Evolutionary conservation across 1,140 invertebrate species (phyloP).

Genomic region (Drosophila pandora): DNA sequence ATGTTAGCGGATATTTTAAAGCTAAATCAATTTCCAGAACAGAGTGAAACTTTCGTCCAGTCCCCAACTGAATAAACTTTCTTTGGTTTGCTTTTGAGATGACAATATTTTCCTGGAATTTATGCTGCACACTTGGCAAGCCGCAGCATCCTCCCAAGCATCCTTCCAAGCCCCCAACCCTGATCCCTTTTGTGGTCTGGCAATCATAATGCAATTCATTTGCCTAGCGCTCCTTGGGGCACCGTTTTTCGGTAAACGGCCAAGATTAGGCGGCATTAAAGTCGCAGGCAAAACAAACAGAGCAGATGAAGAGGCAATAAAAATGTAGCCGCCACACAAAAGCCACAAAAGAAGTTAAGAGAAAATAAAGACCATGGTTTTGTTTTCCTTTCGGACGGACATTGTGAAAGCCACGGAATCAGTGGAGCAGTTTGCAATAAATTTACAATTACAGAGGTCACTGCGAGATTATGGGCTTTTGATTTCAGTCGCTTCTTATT

Average conservation of each 20-base stretch:
- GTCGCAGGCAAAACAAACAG: conserved; percentile 62
- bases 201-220: conserved; percentile 81
- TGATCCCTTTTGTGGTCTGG: conserved; percentile 37
- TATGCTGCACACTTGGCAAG: conserved; percentile 34
- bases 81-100: conserved; percentile 16
- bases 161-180: not conserved
- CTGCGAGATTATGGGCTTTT: conserved; percentile 38
- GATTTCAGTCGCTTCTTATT: conserved; percentile 7
- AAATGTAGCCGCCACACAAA: conserved; percentile 67
- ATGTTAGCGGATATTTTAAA: not conserved
- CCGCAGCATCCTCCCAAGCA: conserved; percentile 8
- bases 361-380: conserved; percentile 29
- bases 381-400: conserved; percentile 19
- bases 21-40: conserved; percentile 26
- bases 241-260: conserved; percentile 76
- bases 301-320: conserved; percentile 60
- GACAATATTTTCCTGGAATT: conserved; percentile 49
- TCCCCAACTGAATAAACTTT: conserved; percentile 31
- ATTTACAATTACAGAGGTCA: conserved; percentile 66
- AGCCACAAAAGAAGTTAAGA: conserved; percentile 67
- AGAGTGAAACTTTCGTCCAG: conserved; percentile 9
- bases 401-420: conserved; percentile 44
- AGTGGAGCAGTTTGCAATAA: conserved; percentile 58
- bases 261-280: conserved; percentile 78
- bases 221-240: conserved; percentile 68